phyloP scores from a whole-genome alignment of 2,113 vertebrate species.

The Prunella himalayana region DNA sequence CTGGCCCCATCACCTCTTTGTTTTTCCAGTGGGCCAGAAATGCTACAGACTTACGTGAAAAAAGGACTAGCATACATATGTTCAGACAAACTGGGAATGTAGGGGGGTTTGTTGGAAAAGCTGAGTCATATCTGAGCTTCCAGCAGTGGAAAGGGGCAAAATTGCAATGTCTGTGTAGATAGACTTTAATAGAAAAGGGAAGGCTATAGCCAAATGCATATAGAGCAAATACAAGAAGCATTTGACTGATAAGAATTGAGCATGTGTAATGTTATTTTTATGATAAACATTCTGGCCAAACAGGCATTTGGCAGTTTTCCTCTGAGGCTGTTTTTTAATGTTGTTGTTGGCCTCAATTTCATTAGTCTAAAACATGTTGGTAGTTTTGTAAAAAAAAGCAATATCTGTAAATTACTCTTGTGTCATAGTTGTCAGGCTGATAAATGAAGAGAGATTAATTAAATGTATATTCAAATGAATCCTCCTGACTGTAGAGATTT shows the following conservation, averaged over 20 bases:
- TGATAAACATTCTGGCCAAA: slow-evolving; percentile 23
- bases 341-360: slow-evolving; percentile 14
- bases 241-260: slow-evolving; percentile 11
- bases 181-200: not conserved
- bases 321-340: slow-evolving; percentile 1
- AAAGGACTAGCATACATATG: not conserved
- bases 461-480: slow-evolving; percentile 18
- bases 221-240: not conserved
- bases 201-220: not conserved
- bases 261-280: slow-evolving; percentile 26
- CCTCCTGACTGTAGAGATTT: not conserved
- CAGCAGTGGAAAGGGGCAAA: not conserved
- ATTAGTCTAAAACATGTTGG: not conserved
- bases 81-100: not conserved
- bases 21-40: not conserved
- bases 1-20: not conserved
- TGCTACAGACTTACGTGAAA: not conserved
- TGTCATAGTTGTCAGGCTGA: slow-evolving; percentile 1
- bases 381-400: not conserved
- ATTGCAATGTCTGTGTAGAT: not conserved
- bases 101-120: not conserved
- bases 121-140: not conserved
- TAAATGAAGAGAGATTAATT: slow-evolving; percentile 49
- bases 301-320: not conserved
- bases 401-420: slow-evolving; percentile 6